Evolutionary conservation across 2,113 vertebrate genomes (phyloP), one percentile per base, ranked within the genome.

Genomic region (Mus pahari): DNA sequence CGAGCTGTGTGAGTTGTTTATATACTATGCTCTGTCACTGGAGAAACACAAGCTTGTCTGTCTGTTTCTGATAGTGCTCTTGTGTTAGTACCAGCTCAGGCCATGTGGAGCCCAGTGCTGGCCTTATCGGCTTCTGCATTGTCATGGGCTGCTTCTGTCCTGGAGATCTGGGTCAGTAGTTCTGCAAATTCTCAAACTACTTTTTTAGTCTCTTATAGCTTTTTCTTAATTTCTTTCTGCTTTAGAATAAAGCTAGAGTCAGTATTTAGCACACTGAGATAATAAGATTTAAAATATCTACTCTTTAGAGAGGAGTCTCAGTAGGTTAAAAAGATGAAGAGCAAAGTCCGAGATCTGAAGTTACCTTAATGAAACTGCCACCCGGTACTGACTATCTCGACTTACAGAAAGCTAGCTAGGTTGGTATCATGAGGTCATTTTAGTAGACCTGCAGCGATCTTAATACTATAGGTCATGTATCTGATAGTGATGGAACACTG

Each of bases 201-300:
- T 86, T 11, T 11, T 24, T 8, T 31, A 68, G 48, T 31, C 12
- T 71, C 3, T 66, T 88, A 22, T 55, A 3, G 36, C 3, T 73
- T 50, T 36, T 60, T 48, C 48, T 48, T 48, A 48, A 48, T 48
- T 48, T 48, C 48, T 48, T 78, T 48, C 39, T 89, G 10, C 50
- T 87, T 94, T 89, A 71, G 31, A 90, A 45, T 88, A 93, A 95
- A 70, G 10, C 14, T 64, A 26, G 12, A 71, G 50, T 89, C 45
- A 70, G 17, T 83, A 14, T 26, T 33, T 39, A 45, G 0, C 1
- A 33, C 31, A 22, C 12, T 53, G 48, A 79, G 13, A 88, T 45
- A 60, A 70, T 45, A 86, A 86, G 36, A 62, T 53, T 50, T 53
- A 58, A 84, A 48, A 55, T 39, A 88, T 4, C 3, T 39, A 2